phyloP scores from a whole-genome alignment of 2,888 invertebrate species.

The Cordilura impudica region DNA sequence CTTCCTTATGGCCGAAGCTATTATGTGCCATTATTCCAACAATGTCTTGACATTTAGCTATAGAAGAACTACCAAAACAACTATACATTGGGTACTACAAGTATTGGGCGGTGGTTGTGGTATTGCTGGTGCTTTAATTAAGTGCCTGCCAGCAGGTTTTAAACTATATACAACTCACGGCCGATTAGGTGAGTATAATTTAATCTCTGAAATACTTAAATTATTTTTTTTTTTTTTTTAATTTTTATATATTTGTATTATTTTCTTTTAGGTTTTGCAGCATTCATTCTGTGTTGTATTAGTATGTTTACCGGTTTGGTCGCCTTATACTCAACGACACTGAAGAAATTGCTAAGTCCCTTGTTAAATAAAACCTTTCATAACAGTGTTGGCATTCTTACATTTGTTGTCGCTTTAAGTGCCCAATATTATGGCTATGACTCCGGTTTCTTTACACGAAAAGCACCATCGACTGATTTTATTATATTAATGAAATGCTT shows the following conservation, averaged over 20 bases:
- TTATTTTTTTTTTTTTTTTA: neutral
- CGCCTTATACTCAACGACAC: constrained; percentile 70
- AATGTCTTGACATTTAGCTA: constrained; percentile 71
- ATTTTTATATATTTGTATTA: neutral
- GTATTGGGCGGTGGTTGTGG: constrained; percentile 72
- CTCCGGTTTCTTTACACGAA: constrained; percentile 71
- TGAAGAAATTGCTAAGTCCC: constrained; percentile 70
- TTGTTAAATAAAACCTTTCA: constrained; percentile 74
- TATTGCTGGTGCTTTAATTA: constrained; percentile 71
- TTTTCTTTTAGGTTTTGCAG: constrained; percentile 69
- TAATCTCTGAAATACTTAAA: neutral
- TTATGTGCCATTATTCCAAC: constrained; percentile 73
- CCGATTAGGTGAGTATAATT: constrained; percentile 68
- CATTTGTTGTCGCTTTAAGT: constrained; percentile 72
- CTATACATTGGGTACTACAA: constrained; percentile 74
- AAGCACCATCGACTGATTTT: constrained; percentile 66
- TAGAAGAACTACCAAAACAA: constrained; percentile 72
- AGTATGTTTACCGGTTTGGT: constrained; percentile 72
- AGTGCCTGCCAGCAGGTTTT: constrained; percentile 71
- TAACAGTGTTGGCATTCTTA: constrained; percentile 71
- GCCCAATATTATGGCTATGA: constrained; percentile 75
- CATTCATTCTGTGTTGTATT: constrained; percentile 72
- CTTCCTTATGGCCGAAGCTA: constrained; percentile 75
- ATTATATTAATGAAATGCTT: constrained; percentile 71
- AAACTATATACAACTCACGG: constrained; percentile 70